A percentile compares a stretch with the other conserved stretches of the same genome.
These are phyloP conservation scores for Pangasius macronema DNA, from an alignment of 2,797 vertebrate species.

Conservation along the genomic window DNA sequence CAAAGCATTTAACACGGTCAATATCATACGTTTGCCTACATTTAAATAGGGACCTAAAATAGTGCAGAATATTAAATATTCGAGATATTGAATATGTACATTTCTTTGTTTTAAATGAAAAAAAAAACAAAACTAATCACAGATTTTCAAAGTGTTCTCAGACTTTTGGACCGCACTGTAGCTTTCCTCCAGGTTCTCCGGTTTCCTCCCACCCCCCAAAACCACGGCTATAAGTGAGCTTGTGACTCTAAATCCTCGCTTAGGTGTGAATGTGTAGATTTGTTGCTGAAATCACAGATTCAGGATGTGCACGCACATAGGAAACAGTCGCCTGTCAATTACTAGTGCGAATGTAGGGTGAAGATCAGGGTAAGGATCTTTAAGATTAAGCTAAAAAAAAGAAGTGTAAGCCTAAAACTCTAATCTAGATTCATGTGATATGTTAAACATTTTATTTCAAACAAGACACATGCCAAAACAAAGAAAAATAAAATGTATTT, in stretches of 20 bases:
- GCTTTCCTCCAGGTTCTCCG: neutral
- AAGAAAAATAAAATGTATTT: neutral
- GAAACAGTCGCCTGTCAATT: neutral
- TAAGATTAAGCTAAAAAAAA: neutral
- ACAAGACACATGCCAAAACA: neutral
- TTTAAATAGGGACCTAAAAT: neutral
- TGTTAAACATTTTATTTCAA: no score
- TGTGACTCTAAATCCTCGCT: neutral
- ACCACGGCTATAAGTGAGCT: neutral
- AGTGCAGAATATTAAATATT: neutral
- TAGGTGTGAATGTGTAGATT: neutral
- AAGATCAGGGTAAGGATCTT: neutral
- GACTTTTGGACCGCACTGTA: neutral
- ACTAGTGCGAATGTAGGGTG: neutral
- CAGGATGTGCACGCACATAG: neutral
- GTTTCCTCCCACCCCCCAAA: neutral
- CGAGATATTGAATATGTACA: neutral
- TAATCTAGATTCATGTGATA: no score
- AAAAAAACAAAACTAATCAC: no score
- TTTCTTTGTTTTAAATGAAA: no score
- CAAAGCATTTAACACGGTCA: neutral
- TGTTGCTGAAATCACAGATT: neutral
- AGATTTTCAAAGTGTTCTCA: neutral
- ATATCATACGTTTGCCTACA: neutral
- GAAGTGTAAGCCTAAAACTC: neutral